Evolutionary conservation across 2,888 invertebrate species (phyloP).

Genomic region (Lapara coniferarum): DNA sequence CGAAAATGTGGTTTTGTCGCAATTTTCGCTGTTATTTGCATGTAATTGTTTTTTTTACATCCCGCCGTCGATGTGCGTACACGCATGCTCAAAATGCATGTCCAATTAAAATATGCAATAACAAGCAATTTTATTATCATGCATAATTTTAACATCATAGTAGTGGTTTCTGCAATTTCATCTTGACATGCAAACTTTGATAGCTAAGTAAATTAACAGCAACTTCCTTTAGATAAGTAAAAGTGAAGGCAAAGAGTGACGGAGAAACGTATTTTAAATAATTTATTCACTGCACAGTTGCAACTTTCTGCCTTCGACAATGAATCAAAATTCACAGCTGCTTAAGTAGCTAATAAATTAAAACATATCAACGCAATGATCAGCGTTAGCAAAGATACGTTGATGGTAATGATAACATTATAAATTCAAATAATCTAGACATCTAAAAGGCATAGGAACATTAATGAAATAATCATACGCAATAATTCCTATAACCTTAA

Average conservation of each 20-base stretch:
- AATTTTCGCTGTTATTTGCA: conserved; percentile 75
- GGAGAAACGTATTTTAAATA: conserved; percentile 35
- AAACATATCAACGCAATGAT: neutral
- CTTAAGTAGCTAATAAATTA: neutral
- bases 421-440: neutral
- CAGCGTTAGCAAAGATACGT: neutral
- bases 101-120: conserved; percentile 66
- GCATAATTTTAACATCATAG: conserved; percentile 46
- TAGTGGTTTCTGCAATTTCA: conserved; percentile 25
- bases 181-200: conserved; percentile 22
- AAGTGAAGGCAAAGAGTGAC: conserved; percentile 39
- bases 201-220: conserved; percentile 21
- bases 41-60: conserved; percentile 61
- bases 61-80: conserved; percentile 61
- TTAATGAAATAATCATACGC: neutral
- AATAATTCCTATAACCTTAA: neutral
- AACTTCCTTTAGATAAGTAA: conserved; percentile 40
- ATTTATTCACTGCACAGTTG: neutral
- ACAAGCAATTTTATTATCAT: conserved; percentile 44
- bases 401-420: neutral
- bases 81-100: conserved; percentile 71
- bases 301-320: neutral
- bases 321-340: neutral
- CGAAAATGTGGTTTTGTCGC: conserved; percentile 61
- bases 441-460: neutral